Percentiles rank a stretch among this genome's conserved stretches.
Conservation (phyloP, 2,113 vertebrate species). For the Lagenorhynchus albirostris region DNA sequence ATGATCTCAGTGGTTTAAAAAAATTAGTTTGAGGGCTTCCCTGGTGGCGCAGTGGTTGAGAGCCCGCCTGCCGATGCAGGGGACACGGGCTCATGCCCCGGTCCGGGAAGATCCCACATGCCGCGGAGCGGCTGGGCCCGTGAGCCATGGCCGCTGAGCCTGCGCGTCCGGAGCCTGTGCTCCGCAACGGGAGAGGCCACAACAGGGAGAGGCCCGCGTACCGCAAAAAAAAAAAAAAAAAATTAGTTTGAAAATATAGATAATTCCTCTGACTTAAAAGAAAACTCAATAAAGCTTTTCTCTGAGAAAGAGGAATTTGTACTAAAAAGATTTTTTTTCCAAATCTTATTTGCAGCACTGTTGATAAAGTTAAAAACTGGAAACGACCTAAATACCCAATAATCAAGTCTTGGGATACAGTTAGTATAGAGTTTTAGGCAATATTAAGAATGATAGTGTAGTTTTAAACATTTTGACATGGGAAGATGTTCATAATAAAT, state of each 20-base stretch:
- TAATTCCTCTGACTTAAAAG: neutral
- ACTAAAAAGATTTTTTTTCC: neutral
- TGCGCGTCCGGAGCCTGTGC: too few species aligned
- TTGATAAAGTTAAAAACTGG: neutral
- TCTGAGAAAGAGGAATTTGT: neutral
- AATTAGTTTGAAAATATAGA: neutral
- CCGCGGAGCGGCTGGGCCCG: too few species aligned
- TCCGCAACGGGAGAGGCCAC: too few species aligned
- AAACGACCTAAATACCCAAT: neutral
- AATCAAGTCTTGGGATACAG: neutral
- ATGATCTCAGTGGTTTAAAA: neutral
- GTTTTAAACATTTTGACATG: neutral
- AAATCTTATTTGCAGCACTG: neutral
- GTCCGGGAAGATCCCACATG: too few species aligned
- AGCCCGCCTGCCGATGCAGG: too few species aligned
- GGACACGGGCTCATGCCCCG: rapidly evolving
- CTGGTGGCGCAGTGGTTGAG: too few species aligned
- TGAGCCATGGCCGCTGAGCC: too few species aligned
- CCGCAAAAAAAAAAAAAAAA: neutral
- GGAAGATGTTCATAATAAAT: neutral
- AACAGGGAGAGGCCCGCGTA: too few species aligned
- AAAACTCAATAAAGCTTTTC: neutral
- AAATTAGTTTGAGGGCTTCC: neutral
- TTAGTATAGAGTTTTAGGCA: neutral
- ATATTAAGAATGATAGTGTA: neutral